Percentiles rank a stretch among this genome's conserved stretches.
Conservation (phyloP, 2,113 vertebrate genomes). For the Corapipo altera region DNA sequence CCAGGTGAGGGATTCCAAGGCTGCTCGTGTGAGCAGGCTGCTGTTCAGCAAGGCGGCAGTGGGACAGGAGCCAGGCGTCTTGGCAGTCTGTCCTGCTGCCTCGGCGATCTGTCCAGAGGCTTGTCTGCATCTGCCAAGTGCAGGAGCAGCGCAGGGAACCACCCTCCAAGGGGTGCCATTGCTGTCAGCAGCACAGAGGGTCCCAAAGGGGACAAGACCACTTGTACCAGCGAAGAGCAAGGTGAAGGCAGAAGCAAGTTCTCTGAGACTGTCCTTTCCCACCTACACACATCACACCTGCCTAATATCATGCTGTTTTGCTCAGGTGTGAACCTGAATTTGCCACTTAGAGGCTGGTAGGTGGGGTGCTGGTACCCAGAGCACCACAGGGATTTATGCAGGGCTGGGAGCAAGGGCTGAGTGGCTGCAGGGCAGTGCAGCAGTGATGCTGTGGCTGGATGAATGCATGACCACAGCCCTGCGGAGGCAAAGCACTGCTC, state of each 20-base stretch:
- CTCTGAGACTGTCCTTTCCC: not conserved
- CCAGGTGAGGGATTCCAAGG: rapidly evolving
- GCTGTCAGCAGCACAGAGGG: rapidly evolving
- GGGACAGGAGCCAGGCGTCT: not conserved
- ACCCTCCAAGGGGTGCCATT: rapidly evolving
- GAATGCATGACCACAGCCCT: not conserved
- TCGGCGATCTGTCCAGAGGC: rapidly evolving
- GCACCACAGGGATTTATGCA: too few relatives aligned
- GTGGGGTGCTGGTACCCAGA: not conserved
- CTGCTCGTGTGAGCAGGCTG: not conserved
- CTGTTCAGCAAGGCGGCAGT: not conserved
- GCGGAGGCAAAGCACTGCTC: not conserved
- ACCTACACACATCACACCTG: rapidly evolving
- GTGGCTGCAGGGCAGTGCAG: not conserved
- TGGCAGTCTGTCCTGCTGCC: not conserved
- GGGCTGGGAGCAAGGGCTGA: too few relatives aligned
- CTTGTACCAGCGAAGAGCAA: not conserved
- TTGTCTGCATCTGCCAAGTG: not conserved
- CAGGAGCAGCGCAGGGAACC: not conserved
- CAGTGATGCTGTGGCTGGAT: not conserved
- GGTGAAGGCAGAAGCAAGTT: not conserved
- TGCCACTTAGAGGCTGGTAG: not conserved
- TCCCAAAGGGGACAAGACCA: not conserved
- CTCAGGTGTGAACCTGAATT: not conserved
- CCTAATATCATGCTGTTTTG: not conserved